Evolutionary conservation across 2,888 invertebrate species (phyloP), one percentile per base, ranked within the genome.

Genomic region (Aquatica leii): DNA sequence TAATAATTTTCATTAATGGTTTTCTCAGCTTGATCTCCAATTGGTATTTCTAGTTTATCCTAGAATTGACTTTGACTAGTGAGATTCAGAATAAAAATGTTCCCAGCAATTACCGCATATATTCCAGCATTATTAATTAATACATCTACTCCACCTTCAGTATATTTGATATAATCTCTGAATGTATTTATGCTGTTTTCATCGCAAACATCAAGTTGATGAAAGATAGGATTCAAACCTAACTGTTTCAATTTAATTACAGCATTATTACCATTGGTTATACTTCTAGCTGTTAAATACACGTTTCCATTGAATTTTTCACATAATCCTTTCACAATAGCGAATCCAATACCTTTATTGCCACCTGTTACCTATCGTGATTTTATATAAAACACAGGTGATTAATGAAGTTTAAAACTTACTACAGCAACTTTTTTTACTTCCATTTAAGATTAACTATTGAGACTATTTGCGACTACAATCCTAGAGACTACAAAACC

Each of bases 121-220:
- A 91, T 90, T 0, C 87, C 92, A 5, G 92, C 92, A 78, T 93
- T 93, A 74, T 93, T 93, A 0, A 93, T 85, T 40, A 92, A 82
- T 51, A 92, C 76, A 80, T 93, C 91, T 1, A 93, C 80, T 0
- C 90, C 89, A 1, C 86, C 88, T 72, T 92, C 84, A 18, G 84
- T 85, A 14, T 82, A 78, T 70, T 86, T 82, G 1, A 93, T 76
- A 70, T 85, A 86, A 69, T 88, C 84, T 11, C 83, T 82, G 66
- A 92, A 87, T 2, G 68, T 77, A 51, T 84, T 80, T 4, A 92
- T 80, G 71, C 90, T 91, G 1, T 80, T 77, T 37, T 80, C 78
- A 67, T 88, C 84, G 1, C 85, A 86, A 51, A 92, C 84, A 74
- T 93, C 92, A 17, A 93, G 81, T 71, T 89, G 89, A 74, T 91